Evolutionary conservation across 2,113 vertebrate species (phyloP), one percentile per base, ranked within the genome.

Genomic region (Tetrao urogallus): DNA sequence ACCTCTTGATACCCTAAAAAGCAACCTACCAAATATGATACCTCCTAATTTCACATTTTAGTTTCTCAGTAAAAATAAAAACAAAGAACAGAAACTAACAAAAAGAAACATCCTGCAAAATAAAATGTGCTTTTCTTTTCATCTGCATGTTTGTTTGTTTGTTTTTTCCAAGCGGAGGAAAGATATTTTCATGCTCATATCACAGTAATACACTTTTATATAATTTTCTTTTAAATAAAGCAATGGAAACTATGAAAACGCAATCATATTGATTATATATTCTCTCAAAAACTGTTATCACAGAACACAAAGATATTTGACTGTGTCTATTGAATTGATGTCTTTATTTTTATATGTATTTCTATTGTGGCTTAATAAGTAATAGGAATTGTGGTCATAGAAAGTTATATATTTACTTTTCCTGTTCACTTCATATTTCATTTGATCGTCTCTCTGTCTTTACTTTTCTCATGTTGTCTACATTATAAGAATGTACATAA

Each of bases 341-440:
- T 34, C 40, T 82, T 67, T 84, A 17, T 4, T 82, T 90, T 60
- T 67, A 5, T 64, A 20, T 54, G 38, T 40, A 40, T 65, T 69
- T 92, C 72, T 61, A 20, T 43, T 90, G 17, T 13, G 24, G 34
- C 88, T 91, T 81, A 90, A 91, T 83, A 91, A 85, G 47, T 85
- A 56, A 91, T 52, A 57, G 32, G 47, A 92, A 88, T 40, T 88
- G 57, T 42, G 32, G 28, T 67, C 73, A 80, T 67, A 28, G 47
- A 71, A 58, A 84, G 78, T 74, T 57, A 91, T 52, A 28, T 65
- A 65, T 88, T 77, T 77, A 78, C 63, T 81, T 89, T 92, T 77
- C 38, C 34, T 60, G 32, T 43, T 91, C 56, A 56, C n/a, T 86
- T 89, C 67, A n/a, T 78, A 78, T 80, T 86, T 95, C 30, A 69